These are phyloP conservation scores for Phrynosoma blainvillii DNA, from an alignment of 2,113 vertebrate genomes.

Conservation along the genomic window DNA sequence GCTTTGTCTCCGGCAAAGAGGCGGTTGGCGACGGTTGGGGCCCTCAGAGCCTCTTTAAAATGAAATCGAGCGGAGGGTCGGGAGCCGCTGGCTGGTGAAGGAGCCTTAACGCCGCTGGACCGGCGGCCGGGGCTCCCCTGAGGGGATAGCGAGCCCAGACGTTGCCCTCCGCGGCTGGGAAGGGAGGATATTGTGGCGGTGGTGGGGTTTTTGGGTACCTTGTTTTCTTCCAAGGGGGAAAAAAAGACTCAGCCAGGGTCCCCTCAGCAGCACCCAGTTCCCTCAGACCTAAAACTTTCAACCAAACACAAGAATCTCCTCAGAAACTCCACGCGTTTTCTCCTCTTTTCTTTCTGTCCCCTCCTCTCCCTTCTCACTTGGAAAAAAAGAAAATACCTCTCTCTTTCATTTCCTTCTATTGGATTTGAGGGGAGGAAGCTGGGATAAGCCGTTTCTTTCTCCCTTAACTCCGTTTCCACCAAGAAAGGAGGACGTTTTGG, in stretches of 20 bases:
- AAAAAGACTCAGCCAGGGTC: no score
- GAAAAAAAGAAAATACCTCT: no score
- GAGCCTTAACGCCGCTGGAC: neutral
- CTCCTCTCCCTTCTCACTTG: no score
- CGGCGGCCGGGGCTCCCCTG: neutral
- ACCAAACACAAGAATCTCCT: neutral
- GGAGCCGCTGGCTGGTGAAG: neutral
- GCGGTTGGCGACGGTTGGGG: constrained; percentile 68
- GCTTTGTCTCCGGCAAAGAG: constrained; percentile 48
- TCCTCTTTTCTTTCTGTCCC: neutral
- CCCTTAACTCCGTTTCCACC: constrained; percentile 26
- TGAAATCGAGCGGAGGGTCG: constrained; percentile 54
- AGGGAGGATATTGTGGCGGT: neutral
- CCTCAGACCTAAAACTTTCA: neutral
- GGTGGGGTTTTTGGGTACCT: no score
- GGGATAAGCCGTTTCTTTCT: constrained; percentile 32
- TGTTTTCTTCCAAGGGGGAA: no score
- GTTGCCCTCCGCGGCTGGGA: neutral
- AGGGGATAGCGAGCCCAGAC: neutral
- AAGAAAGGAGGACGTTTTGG: constrained; percentile 32
- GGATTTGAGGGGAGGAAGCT: neutral
- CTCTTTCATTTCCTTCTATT: neutral
- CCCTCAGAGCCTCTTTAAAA: constrained; percentile 70
- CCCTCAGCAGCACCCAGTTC: no score
- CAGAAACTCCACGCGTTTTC: neutral